phyloP scores from a whole-genome alignment of 2,797 vertebrate species.

The Cossypha heuglini region DNA sequence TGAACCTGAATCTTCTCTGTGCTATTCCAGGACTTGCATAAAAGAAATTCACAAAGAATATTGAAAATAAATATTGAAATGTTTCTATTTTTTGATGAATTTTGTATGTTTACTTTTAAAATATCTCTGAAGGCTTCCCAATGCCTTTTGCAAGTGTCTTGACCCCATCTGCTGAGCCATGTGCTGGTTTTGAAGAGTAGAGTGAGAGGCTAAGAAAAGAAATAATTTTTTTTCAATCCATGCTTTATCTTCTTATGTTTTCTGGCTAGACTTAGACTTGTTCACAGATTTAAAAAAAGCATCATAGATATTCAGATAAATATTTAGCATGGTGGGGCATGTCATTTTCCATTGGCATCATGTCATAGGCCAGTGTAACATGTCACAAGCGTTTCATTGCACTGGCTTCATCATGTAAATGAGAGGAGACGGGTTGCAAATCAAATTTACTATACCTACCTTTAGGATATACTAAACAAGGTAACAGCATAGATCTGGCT shows the following conservation, averaged over 20 bases:
- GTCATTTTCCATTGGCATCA: constrained; percentile 41
- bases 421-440: constrained; percentile 8
- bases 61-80: background rate
- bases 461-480: background rate
- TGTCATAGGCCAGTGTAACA: constrained; percentile 28
- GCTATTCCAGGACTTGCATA: background rate
- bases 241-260: background rate
- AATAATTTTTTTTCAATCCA: background rate
- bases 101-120: background rate
- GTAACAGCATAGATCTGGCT: background rate
- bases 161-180: background rate
- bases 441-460: constrained; percentile 36
- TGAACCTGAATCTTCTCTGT: background rate
- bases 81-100: background rate
- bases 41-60: background rate
- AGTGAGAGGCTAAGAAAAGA: background rate
- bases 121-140: background rate
- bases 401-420: background rate
- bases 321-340: constrained; percentile 4
- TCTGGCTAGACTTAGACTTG: background rate
- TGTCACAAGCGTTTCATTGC: constrained; percentile 51
- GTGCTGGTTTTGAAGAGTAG: background rate
- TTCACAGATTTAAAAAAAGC: background rate
- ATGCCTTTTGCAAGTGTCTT: background rate
- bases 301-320: background rate